Evolutionary conservation across 2,113 vertebrate genomes (phyloP), one percentile per base, ranked within the genome.

Genomic region (Planiliza haematocheilus): DNA sequence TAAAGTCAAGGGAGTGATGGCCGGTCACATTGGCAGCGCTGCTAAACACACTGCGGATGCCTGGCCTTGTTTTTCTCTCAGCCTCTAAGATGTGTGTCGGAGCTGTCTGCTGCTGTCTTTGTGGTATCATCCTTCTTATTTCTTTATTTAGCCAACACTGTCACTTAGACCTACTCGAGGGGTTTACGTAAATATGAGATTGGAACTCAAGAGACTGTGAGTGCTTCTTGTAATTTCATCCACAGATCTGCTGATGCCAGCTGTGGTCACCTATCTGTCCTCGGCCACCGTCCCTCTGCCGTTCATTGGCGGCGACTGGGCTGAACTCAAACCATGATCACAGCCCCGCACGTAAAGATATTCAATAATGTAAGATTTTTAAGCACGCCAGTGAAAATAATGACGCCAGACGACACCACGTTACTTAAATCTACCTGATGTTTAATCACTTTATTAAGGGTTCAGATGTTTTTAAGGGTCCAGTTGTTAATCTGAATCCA

Each of bases 1-100:
- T 87, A 86, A 90, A 89, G 75, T 81, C 43, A 70, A 84, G 45
- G 74, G 42, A 77, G 55, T 58, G 69, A 72, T 68, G 71, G 65
- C 16, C 77, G 20, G 71, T 71, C 65, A 66, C 42, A 42, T 81
- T 75, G 77, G 74, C 45, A 46, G 62, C 10, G 8, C 53, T 36
- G 57, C 59, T 75, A 37, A 80, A 84, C 57, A 45, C 67, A 63
- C 36, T 71, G 48, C 39, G 59, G 39, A 41, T 46, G 45, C 45
- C 37, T 8, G 76, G 76, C 49, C 69, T 76, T 81, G 42, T 74
- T 71, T 82, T 69, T 55, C 43, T 66, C 62, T 67, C 70, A 76
- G 66, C 56, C 50, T 68, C 63, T 43, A 62, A 68, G 48, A 82
- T 66, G 41, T 70, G 48, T 78, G 70, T 58, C 78, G 49, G 30